Evolutionary conservation across 2,797 vertebrate genomes (phyloP), one percentile per base, ranked within the genome.

Genomic region (Enteromius afrohamiltoni): DNA sequence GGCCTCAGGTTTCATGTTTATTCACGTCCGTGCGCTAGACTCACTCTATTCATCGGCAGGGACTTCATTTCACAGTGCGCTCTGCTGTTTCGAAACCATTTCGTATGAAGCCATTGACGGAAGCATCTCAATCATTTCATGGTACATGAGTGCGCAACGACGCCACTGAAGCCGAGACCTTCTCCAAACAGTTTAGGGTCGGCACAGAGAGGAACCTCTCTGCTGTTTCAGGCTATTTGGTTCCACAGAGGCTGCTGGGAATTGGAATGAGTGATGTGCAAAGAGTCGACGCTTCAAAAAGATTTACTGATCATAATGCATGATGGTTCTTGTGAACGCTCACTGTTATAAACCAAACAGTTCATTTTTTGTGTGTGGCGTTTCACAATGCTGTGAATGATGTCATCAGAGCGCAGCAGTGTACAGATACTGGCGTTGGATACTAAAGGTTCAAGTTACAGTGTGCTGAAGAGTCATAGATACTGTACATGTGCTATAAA

Each of bases 11-110:
- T 82, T 85, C 85, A 88, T 89, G 85, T 90, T 87, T 90, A 89
- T 90, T 91, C 87, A 88, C 88, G 80, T 78, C 53, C 64, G 87
- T 86, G 84, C 51, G 80, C 79, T 42, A 74, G 45, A 79, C 85
- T 76, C 80, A 70, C 83, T 26, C 84, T 82, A 69, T 86, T 88
- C 88, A 80, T 79, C n/a, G 77, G 51, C 75, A 71, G 60, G 77
- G 85, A 87, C 88, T 89, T 90, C 84, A 89, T 92, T 90, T 92
- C 86, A 90, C 89, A 90, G 86, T 74, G 71, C 67, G 77, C 83
- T 83, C 77, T 88, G 88, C 85, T 85, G 86, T 90, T 89, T 87
- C 89, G 86, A 87, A 88, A 80, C 74, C 80, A 84, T 89, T 87
- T 88, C 79, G 79, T 88, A 86, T 79, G 83, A 88, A 87, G 85